Evolutionary conservation across 2,797 vertebrate species (phyloP).

Genomic region (Chaetophractus vellerosus): DNA sequence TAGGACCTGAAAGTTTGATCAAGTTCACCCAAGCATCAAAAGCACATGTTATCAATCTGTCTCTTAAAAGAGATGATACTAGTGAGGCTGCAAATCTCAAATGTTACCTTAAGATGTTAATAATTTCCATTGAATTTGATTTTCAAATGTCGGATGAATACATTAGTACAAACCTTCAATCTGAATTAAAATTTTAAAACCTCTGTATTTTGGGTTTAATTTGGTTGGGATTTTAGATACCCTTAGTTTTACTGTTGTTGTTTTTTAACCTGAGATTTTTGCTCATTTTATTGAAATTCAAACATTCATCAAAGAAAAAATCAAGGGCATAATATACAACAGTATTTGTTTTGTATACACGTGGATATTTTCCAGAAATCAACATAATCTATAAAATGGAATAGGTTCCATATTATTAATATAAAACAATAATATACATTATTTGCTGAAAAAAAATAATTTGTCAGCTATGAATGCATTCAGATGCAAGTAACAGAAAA

Average conservation of each 20-base stretch:
- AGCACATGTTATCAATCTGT: not conserved
- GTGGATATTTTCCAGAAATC: not conserved
- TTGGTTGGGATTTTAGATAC: not conserved
- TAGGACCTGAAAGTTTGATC: not conserved
- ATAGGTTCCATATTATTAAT: slow-evolving; percentile 19
- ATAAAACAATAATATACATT: not conserved
- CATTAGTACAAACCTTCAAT: not conserved
- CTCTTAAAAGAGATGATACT: not conserved
- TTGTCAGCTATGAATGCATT: not conserved
- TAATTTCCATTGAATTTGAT: not conserved
- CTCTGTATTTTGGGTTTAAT: not conserved
- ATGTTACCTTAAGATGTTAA: slow-evolving; percentile 24
- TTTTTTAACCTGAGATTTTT: slow-evolving; percentile 19
- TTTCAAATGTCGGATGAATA: slow-evolving; percentile 33
- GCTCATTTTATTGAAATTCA: not conserved
- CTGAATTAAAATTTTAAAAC: not conserved
- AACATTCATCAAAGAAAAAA: slow-evolving; percentile 19
- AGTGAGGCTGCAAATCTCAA: not conserved
- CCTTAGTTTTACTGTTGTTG: not conserved
- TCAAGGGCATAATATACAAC: not conserved
- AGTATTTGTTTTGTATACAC: not conserved
- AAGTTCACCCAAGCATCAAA: not conserved
- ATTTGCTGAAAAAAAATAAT: not conserved
- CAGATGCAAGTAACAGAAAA: not conserved
- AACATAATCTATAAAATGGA: slow-evolving; percentile 45